Conservation (phyloP, 2,113 vertebrate genomes). For the Jacana jacana region DNA sequence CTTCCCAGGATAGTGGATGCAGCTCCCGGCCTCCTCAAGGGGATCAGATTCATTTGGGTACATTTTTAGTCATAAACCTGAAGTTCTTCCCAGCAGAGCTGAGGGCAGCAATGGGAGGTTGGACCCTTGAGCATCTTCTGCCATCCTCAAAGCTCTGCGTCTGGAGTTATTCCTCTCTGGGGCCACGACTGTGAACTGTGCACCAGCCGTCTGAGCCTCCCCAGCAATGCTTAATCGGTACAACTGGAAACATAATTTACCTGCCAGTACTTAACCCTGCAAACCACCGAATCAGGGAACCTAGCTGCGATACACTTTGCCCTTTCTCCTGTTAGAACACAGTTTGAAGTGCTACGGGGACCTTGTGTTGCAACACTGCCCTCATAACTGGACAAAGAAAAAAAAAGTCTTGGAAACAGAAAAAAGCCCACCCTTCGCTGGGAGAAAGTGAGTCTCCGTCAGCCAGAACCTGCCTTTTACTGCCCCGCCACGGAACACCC, state of each 20-base stretch:
- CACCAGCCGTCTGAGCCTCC: not conserved
- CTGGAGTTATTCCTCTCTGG: not conserved
- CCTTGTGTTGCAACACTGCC: not conserved
- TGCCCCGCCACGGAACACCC: not conserved
- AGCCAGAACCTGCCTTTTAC: not conserved
- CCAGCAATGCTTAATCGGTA: not conserved
- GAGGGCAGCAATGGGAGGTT: not conserved
- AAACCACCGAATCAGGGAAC: not conserved
- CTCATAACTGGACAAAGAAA: not conserved
- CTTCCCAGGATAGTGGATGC: slow-evolving; percentile 64
- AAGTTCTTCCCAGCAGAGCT: not conserved
- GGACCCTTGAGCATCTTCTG: not conserved
- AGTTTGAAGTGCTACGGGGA: not conserved
- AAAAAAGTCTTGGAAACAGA: not conserved
- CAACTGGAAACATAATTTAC: not conserved
- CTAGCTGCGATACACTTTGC: not conserved
- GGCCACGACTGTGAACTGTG: not conserved
- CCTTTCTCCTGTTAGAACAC: not conserved
- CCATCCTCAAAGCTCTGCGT: not conserved
- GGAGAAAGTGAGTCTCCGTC: not conserved
- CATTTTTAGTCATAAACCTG: not conserved
- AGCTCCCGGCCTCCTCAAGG: not conserved
- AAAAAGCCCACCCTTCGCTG: not conserved
- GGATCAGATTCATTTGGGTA: not conserved
- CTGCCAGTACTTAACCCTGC: not conserved